phyloP scores from a whole-genome alignment of 2,113 vertebrate genomes.

The Carettochelys insculpta region DNA sequence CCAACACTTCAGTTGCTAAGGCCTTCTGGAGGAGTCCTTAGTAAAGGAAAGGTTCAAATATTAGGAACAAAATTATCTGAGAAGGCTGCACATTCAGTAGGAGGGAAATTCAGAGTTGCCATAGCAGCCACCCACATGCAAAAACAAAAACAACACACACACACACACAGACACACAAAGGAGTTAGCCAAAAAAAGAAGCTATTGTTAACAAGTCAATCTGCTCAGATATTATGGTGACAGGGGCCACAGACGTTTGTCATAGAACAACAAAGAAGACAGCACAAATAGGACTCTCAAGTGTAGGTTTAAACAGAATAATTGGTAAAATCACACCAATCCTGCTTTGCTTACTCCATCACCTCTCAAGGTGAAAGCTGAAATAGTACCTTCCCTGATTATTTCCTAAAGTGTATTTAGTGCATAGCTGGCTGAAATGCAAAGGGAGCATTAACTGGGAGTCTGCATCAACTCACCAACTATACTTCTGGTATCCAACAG shows the following conservation, averaged over 20 bases:
- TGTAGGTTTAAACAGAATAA: not conserved
- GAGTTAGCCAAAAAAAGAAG: conserved; percentile 41
- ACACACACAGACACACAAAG: conserved; percentile 15
- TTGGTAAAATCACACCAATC: not conserved
- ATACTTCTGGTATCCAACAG: not conserved
- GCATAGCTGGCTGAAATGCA: not conserved
- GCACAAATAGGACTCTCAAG: not conserved
- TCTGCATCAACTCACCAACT: not conserved
- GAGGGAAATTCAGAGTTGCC: conserved; percentile 73
- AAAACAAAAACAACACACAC: conserved; percentile 8
- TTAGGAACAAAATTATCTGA: conserved; percentile 39
- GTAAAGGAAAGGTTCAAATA: conserved; percentile 57
- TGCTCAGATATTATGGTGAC: conserved; percentile 17
- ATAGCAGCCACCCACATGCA: conserved; percentile 79
- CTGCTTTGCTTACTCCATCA: not conserved
- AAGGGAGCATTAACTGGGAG: not conserved
- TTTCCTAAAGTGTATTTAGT: not conserved
- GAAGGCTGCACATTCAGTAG: conserved; percentile 57
- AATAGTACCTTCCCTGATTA: not conserved
- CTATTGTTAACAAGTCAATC: conserved; percentile 73
- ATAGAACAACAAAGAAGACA: not conserved
- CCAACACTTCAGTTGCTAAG: conserved; percentile 30
- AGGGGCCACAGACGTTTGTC: not conserved
- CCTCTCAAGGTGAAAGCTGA: not conserved
- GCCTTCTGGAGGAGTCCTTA: conserved; percentile 16